Percentiles rank a stretch among this genome's conserved stretches.
These are phyloP conservation scores for Drosophila kokeensis DNA, from an alignment of 2,888 invertebrate genomes.

Conservation along the genomic window DNA sequence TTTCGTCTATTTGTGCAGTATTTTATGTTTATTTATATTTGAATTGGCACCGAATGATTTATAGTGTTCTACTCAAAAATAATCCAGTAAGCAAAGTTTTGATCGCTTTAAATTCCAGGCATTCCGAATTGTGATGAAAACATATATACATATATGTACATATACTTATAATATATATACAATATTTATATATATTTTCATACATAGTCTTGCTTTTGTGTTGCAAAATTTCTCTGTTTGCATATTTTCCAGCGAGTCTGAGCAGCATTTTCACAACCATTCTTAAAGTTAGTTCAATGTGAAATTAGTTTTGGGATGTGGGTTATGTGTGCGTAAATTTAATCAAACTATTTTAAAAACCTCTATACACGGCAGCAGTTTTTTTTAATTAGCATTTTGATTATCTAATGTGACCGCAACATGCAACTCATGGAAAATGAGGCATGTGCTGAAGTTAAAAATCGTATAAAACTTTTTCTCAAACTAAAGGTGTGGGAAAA, in stretches of 20 bases:
- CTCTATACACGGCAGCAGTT: neutral
- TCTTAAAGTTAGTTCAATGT: neutral
- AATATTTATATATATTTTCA: neutral
- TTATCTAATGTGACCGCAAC: conserved; percentile 46
- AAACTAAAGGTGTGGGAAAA: conserved; percentile 27
- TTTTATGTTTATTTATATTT: conserved; percentile 53
- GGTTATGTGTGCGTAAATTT: conserved; percentile 33
- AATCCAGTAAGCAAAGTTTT: conserved; percentile 18
- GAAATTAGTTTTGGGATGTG: conserved; percentile 9
- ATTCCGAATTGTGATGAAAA: neutral
- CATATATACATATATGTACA: too few species aligned
- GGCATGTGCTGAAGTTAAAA: conserved; percentile 38
- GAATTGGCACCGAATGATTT: conserved; percentile 50
- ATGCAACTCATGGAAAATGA: conserved; percentile 65
- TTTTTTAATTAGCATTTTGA: conserved; percentile 22
- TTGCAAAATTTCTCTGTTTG: conserved; percentile 2
- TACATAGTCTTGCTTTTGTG: neutral
- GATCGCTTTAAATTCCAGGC: conserved; percentile 20
- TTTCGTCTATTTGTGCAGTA: conserved; percentile 42
- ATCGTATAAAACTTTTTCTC: conserved; percentile 11
- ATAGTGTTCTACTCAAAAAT: conserved; percentile 17
- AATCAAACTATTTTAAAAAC: conserved; percentile 27
- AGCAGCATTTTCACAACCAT: conserved; percentile 8
- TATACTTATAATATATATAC: too few species aligned
- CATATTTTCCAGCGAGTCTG: conserved; percentile 6